Evolutionary conservation across 2,888 invertebrate species (phyloP).

Genomic region (Odontocerum albicorne): DNA sequence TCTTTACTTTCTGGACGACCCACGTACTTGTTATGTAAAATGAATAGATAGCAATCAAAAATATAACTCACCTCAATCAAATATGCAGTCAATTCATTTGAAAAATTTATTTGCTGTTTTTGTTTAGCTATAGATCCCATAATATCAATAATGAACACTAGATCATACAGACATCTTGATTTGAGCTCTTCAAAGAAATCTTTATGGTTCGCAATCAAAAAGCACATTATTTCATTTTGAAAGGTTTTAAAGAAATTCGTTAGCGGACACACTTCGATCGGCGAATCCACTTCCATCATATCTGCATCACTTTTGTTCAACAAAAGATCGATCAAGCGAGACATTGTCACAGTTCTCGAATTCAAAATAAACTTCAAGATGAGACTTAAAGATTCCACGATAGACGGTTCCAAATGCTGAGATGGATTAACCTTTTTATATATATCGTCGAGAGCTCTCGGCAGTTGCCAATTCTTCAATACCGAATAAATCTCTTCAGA

Average conservation of each 20-base stretch:
- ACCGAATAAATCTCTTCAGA: background rate
- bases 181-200: conserved; percentile 3
- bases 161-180: background rate
- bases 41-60: no score
- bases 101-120: no score
- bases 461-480: background rate
- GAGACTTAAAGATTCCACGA: conserved; percentile 3
- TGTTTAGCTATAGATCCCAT: no score
- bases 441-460: background rate
- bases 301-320: background rate
- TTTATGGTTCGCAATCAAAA: conserved; percentile 12
- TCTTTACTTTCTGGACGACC: no score
- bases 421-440: conserved; percentile 3
- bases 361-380: conserved; percentile 23
- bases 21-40: no score
- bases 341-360: background rate
- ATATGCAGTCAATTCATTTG: no score
- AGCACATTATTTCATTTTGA: conserved; percentile 5
- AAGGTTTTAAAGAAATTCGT: conserved; percentile 15
- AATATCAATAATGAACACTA: no score
- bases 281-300: background rate
- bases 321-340: background rate
- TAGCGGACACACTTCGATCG: no score
- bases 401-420: conserved; percentile 6
- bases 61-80: no score